A percentile compares a stretch with the other conserved stretches of the same genome.
phyloP scores from a whole-genome alignment of 2,888 invertebrate species.

The Glyphotaelius pellucidus region DNA sequence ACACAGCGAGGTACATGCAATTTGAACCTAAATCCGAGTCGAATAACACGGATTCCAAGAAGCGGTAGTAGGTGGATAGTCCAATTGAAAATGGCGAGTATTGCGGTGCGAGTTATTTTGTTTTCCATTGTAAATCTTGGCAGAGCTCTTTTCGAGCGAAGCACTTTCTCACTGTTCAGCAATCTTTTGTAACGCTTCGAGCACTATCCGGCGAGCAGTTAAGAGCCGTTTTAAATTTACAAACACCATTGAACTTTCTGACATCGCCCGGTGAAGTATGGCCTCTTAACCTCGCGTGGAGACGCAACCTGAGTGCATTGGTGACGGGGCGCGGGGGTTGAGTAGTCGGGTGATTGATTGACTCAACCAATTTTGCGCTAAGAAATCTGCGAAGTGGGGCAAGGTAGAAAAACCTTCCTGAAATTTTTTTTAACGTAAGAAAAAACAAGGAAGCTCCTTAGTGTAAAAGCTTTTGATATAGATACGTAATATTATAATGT shows the following conservation, averaged over 20 bases:
- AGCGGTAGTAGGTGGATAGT: not conserved
- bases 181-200: constrained; percentile 29
- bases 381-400: not conserved
- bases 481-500: no score
- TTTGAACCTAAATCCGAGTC: not conserved
- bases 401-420: not conserved
- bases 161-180: not conserved
- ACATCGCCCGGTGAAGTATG: constrained; percentile 31
- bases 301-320: not conserved
- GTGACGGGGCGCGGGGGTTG: not conserved
- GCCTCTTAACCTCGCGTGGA: not conserved
- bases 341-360: constrained; percentile 1
- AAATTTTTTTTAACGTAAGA: not conserved
- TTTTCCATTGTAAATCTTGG: constrained; percentile 40
- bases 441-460: not conserved
- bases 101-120: constrained; percentile 17
- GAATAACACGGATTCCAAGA: not conserved
- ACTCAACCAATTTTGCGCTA: not conserved
- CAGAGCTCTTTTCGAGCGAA: not conserved
- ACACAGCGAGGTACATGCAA: not conserved
- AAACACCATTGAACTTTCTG: constrained; percentile 41
- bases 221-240: constrained; percentile 45
- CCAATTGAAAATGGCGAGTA: not conserved
- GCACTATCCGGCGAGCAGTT: constrained; percentile 25
- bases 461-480: not conserved